phyloP scores from a whole-genome alignment of 37 sponge, comb jelly and placozoan species.

The Haliclona indistincta region DNA sequence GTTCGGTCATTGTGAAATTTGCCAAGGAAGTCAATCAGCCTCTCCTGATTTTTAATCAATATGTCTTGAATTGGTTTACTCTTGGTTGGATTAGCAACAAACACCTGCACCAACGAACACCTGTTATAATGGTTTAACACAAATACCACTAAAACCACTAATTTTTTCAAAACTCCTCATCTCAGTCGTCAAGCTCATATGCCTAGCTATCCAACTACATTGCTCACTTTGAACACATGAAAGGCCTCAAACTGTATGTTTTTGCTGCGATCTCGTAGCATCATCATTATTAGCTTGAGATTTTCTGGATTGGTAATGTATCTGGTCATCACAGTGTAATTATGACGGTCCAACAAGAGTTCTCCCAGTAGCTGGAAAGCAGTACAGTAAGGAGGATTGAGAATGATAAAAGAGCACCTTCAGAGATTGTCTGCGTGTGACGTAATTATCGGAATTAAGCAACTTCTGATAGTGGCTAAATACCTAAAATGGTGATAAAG shows the following conservation, averaged over 20 bases:
- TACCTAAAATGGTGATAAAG: conserved; percentile 52
- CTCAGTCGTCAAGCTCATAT: background rate
- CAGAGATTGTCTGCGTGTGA: conserved; percentile 95
- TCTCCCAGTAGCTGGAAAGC: conserved; percentile 89
- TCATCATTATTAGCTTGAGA: conserved; percentile 98
- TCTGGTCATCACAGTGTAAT: conserved; percentile 94
- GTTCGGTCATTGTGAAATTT: conserved; percentile 96
- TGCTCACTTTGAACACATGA: conserved; percentile 96
- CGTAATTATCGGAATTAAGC: conserved; percentile 96
- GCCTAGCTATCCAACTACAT: too few relatives aligned
- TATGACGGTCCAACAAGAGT: conserved; percentile 94
- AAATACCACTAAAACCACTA: too few relatives aligned
- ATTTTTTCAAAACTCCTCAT: background rate
- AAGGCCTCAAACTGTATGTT: conserved; percentile 99
- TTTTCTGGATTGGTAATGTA: conserved; percentile 97
- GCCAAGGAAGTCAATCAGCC: conserved; percentile 89
- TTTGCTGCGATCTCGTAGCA: conserved; percentile 83
- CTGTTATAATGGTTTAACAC: too few relatives aligned
- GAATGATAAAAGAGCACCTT: conserved; percentile 62
- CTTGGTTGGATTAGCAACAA: conserved; percentile 99
- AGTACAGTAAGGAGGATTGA: background rate
- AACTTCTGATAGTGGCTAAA: conserved; percentile 87
- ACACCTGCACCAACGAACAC: conserved; percentile 61
- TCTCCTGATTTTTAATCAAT: conserved; percentile 91
- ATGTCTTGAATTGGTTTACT: conserved; percentile 92